Evolutionary conservation across 2,113 vertebrate genomes (phyloP).

Genomic region (Stegostoma tigrinum): DNA sequence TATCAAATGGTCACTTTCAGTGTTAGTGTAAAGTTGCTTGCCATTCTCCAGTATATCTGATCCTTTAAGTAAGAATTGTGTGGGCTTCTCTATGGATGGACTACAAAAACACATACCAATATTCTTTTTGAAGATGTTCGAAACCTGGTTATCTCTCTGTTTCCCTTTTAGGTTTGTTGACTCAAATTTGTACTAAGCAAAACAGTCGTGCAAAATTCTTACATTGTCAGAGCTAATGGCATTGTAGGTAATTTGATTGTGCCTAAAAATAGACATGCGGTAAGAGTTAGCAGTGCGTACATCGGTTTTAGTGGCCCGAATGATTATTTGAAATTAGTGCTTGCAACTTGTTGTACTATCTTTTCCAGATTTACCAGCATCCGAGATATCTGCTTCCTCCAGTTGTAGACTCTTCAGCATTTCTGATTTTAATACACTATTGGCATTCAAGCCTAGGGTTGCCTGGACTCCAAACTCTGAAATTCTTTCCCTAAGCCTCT

Average conservation of each 20-base stretch:
- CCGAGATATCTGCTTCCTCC: background rate
- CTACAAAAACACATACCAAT: background rate
- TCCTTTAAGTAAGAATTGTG: background rate
- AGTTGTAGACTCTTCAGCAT: background rate
- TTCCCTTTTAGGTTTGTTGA: background rate
- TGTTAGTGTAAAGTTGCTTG: background rate
- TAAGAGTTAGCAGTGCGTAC: background rate
- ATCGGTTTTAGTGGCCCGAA: background rate
- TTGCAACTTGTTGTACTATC: background rate
- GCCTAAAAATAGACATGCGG: background rate
- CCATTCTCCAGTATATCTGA: background rate
- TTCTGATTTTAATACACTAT: background rate
- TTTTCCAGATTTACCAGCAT: background rate
- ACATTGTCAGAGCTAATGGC: background rate
- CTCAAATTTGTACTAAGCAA: background rate
- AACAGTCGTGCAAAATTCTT: background rate
- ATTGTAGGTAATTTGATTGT: background rate
- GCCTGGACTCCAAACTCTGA: background rate
- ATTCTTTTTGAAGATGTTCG: background rate
- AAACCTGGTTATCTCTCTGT: background rate
- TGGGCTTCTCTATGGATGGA: background rate
- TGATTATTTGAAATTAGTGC: background rate
- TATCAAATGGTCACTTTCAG: background rate
- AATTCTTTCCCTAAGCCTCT: background rate
- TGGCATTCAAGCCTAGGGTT: background rate